These are phyloP conservation scores for Mythimna impura DNA, from an alignment of 2,888 invertebrate species.

Conservation along the genomic window DNA sequence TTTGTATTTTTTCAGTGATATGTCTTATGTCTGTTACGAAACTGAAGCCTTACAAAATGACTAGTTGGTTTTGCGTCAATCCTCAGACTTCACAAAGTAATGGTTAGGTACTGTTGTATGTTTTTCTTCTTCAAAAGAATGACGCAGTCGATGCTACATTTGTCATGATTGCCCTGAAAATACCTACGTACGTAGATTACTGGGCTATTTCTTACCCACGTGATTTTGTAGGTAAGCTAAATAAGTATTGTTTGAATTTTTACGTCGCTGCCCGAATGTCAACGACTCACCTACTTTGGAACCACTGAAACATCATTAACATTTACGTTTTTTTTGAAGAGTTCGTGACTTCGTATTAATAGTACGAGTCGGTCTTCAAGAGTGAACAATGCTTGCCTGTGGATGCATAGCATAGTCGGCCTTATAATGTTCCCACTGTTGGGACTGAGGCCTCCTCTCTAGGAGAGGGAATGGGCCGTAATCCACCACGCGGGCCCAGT, in stretches of 20 bases:
- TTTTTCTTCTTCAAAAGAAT: not conserved
- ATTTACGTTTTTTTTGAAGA: not conserved
- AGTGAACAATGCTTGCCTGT: not conserved
- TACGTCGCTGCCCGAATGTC: not conserved
- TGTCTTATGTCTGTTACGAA: not conserved
- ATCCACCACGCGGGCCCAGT: no score
- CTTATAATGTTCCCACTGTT: no score
- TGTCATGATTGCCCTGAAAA: not conserved
- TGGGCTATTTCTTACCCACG: constrained; percentile 1
- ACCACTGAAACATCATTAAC: not conserved
- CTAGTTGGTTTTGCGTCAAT: not conserved
- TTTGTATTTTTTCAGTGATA: not conserved
- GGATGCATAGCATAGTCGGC: no score
- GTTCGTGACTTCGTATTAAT: not conserved
- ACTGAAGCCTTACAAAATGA: no score
- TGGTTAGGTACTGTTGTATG: not conserved
- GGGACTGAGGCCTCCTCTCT: no score
- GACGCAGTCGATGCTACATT: not conserved
- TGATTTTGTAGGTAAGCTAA: not conserved
- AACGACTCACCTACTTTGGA: not conserved
- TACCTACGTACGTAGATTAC: not conserved
- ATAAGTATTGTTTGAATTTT: constrained; percentile 6
- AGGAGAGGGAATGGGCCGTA: no score
- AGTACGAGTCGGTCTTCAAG: not conserved
- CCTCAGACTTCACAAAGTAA: no score